Conservation (phyloP, 1,140 invertebrate species). For the Sesamia nonagrioides region DNA sequence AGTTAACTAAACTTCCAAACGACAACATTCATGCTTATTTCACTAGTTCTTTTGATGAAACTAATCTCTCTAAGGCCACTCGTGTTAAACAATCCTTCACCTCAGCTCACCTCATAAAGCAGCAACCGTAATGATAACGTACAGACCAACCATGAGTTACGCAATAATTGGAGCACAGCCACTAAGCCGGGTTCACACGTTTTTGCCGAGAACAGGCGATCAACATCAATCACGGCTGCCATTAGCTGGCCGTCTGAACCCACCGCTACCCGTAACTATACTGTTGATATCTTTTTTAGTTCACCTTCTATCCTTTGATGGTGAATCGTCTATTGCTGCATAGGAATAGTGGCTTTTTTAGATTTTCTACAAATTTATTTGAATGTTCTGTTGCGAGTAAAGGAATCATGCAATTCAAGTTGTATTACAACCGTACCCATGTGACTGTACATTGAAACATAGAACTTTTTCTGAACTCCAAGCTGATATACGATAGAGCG, state of each 20-base stretch:
- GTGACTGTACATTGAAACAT: too few species aligned
- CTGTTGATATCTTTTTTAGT: slow-evolving; percentile 47
- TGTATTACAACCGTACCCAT: too few species aligned
- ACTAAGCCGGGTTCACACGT: slow-evolving; percentile 53
- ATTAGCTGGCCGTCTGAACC: slow-evolving; percentile 43
- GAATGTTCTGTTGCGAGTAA: not conserved
- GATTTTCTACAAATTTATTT: not conserved
- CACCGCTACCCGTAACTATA: slow-evolving; percentile 44
- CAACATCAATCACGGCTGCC: slow-evolving; percentile 52
- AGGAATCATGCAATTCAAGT: not conserved
- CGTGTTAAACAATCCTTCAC: slow-evolving; percentile 9
- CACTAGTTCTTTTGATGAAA: not conserved
- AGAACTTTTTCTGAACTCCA: not conserved
- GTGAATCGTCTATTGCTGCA: not conserved
- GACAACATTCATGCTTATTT: not conserved
- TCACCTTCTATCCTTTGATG: slow-evolving; percentile 35
- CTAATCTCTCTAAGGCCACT: not conserved
- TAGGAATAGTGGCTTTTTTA: not conserved
- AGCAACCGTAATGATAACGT: slow-evolving; percentile 40
- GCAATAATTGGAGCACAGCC: slow-evolving; percentile 54
- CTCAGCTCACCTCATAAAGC: slow-evolving; percentile 36
- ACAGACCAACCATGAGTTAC: slow-evolving; percentile 43
- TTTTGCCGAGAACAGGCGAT: slow-evolving; percentile 48
- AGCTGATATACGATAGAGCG: not conserved
- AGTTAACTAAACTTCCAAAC: not conserved